phyloP scores from a whole-genome alignment of 1,140 invertebrate species.

The Caerostris extrusa region DNA sequence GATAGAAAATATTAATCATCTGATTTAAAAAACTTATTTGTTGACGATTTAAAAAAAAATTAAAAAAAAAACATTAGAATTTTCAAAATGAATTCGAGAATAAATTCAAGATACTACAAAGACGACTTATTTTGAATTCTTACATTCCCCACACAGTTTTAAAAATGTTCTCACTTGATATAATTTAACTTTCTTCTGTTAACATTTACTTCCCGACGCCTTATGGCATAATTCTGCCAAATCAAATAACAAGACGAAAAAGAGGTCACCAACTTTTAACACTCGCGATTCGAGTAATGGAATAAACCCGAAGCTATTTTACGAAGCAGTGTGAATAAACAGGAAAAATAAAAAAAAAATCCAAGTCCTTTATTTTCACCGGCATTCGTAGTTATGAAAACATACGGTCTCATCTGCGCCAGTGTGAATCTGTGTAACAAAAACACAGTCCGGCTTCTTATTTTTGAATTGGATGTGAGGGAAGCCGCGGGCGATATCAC shows the following conservation, averaged over 20 bases:
- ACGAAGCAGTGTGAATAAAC: not conserved
- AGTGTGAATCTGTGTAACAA: not conserved
- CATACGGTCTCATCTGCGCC: not conserved
- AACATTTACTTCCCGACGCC: no score
- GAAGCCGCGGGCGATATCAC: constrained; percentile 8
- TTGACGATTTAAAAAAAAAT: no score
- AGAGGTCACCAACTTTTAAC: not conserved
- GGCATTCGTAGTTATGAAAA: constrained; percentile 19
- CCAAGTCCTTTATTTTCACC: not conserved
- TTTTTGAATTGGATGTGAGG: not conserved
- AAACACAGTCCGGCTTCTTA: not conserved
- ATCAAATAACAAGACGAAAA: not conserved
- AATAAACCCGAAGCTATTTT: not conserved
- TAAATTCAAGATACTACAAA: not conserved
- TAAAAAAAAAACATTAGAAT: not conserved
- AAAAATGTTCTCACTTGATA: no score
- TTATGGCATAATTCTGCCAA: not conserved
- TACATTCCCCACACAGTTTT: no score
- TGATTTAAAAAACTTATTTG: no score
- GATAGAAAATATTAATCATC: no score
- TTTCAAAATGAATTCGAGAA: not conserved
- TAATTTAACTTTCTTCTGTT: no score
- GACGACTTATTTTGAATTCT: no score
- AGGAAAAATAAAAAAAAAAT: not conserved
- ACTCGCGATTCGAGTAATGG: not conserved